Evolutionary conservation across 1,140 invertebrate genomes (phyloP), one percentile per base, ranked within the genome.

Genomic region (Papilio polyxenes): DNA sequence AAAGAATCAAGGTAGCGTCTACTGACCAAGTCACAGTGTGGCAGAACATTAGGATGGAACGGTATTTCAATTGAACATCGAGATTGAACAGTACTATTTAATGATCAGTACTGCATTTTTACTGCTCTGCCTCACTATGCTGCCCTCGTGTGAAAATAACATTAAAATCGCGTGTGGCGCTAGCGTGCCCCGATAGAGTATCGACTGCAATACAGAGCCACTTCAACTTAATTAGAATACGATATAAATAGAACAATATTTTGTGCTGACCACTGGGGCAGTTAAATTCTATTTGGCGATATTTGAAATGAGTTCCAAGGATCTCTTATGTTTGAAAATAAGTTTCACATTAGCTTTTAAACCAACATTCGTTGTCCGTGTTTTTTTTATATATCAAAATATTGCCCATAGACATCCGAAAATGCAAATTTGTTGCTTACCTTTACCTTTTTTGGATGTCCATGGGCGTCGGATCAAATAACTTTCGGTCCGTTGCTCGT

Each of bases 161-260:
- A 56, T 51, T 51, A 69, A 69, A 72, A 11, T 72, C 31, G 65
- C 65, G 65, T 72, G 31, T 15, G 5, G 11, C 23, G 62, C 20
- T 65, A 65, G 62, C 62, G 62, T 65, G 62, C 62, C 62, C 3
- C 65, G 10, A 31, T 31, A 9, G 9, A 31, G 62, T 31, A 72
- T 72, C 31, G 65, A 37, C 31, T 72, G 23, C 65, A 31, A 37
- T 15, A 72, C 23, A 1, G 13, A 72, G 2, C 65, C 65, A 72
- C 65, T 72, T 31, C 65, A 72, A 72, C 65, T 72, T 72, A 72
- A 72, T 72, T 72, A 72, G 65, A 40, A 72, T 72, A 37, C n/a
- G 65, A 40, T 72, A 40, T 37, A 72, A 40, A 72, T 72, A 72
- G 65, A 72, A 72, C 20, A 40, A 7, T 37, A 31, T 72, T 37